Percentiles rank a stretch among this genome's conserved stretches.
phyloP scores from a whole-genome alignment of 2,797 vertebrate genomes.

The Iguana delicatissima region DNA sequence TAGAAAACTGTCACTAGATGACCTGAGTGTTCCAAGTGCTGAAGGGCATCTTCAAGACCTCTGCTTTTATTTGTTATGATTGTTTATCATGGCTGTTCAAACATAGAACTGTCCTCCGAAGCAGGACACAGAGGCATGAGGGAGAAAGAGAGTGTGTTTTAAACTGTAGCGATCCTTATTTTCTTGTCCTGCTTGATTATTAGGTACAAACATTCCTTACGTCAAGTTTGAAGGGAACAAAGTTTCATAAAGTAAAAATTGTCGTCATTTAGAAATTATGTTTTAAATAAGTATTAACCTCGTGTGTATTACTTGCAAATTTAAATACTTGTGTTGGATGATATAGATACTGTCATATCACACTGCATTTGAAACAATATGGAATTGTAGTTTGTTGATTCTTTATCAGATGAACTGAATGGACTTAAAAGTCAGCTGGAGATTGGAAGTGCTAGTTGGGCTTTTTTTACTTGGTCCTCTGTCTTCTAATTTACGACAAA shows the following conservation, averaged over 20 bases:
- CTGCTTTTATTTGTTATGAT: too few relatives aligned
- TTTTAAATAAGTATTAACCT: slow-evolving; percentile 28
- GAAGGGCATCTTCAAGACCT: not conserved
- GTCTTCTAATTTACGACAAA: not conserved
- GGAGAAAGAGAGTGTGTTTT: not conserved
- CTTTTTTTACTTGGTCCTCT: not conserved
- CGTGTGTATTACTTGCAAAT: not conserved
- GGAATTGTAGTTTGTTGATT: not conserved
- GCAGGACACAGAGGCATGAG: too few relatives aligned
- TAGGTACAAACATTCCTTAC: slow-evolving; percentile 13
- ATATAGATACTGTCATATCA: slow-evolving; percentile 15
- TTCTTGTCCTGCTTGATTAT: slow-evolving; percentile 20
- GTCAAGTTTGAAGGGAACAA: not conserved
- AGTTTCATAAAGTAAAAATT: not conserved
- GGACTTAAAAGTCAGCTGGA: not conserved
- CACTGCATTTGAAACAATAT: not conserved
- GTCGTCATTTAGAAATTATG: not conserved
- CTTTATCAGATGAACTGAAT: slow-evolving; percentile 19
- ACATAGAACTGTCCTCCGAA: not conserved
- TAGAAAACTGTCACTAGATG: not conserved
- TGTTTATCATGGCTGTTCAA: not conserved
- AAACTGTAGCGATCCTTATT: not conserved
- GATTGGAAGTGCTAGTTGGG: not conserved
- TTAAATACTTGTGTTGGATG: not conserved
- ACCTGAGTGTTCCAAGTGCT: not conserved